Percentiles rank a stretch among this genome's conserved stretches.
Evolutionary conservation across 1,140 invertebrate species (phyloP).

Genomic region (Cephus cinctus): DNA sequence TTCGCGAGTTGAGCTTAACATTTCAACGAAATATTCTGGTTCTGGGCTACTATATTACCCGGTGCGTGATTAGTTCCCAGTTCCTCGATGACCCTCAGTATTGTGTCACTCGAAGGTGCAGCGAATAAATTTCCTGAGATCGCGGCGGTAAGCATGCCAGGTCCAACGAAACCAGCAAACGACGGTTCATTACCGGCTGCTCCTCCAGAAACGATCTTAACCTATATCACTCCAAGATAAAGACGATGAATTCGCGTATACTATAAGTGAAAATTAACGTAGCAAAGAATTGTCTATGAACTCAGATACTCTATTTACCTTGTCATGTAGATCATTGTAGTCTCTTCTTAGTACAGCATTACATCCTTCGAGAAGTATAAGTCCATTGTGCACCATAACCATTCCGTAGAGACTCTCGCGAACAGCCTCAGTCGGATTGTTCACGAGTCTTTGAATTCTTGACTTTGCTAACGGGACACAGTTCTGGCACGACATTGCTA

Average conservation of each 20-base stretch:
- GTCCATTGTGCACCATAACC: conserved; percentile 50
- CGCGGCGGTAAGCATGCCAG: conserved; percentile 68
- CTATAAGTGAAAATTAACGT: background rate
- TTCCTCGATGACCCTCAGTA: conserved; percentile 29
- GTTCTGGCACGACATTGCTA: conserved; percentile 1
- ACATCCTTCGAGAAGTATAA: conserved; percentile 50
- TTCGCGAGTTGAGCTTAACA: no score
- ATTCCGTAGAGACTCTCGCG: conserved; percentile 57
- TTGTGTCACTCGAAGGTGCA: conserved; percentile 25
- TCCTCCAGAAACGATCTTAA: conserved; percentile 67
- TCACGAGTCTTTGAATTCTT: conserved; percentile 52
- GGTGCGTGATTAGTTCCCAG: conserved; percentile 21
- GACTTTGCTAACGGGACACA: background rate
- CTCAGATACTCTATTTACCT: conserved; percentile 26
- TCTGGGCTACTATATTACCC: conserved; percentile 18
- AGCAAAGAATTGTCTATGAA: background rate
- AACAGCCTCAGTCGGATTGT: conserved; percentile 50
- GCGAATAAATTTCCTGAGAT: conserved; percentile 63
- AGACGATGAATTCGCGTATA: background rate
- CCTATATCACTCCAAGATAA: conserved; percentile 48
- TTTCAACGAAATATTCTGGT: conserved; percentile 10
- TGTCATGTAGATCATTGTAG: conserved; percentile 35
- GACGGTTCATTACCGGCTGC: conserved; percentile 68
- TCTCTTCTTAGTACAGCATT: conserved; percentile 55
- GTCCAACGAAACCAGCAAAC: conserved; percentile 65